Evolutionary conservation across 2,888 invertebrate genomes (phyloP).

Genomic region (Perizoma affinitatum): DNA sequence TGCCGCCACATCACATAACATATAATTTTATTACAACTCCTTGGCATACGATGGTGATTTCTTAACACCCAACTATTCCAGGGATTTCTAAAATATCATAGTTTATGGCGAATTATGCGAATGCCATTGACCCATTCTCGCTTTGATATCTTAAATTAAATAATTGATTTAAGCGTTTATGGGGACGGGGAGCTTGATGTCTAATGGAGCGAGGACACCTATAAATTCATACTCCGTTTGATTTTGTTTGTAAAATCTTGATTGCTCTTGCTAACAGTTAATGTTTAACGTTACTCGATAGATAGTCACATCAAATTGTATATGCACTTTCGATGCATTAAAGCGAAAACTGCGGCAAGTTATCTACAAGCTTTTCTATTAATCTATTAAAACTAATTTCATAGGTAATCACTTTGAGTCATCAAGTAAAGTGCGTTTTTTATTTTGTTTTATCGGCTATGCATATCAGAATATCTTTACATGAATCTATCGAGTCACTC

Average conservation of each 20-base stretch:
- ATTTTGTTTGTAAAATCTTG: conserved; percentile 28
- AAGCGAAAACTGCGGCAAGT: conserved; percentile 31
- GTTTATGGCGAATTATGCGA: conserved; percentile 54
- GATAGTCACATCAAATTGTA: conserved; percentile 18
- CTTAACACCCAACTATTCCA: conserved; percentile 59
- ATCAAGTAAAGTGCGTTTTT: conserved; percentile 5
- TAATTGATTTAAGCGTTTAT: conserved; percentile 41
- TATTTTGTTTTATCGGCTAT: conserved; percentile 5
- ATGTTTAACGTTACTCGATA: conserved; percentile 16
- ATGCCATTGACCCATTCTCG: conserved; percentile 67
- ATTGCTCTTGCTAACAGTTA: conserved; percentile 9
- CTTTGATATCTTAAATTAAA: conserved; percentile 48
- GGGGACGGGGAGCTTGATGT: conserved; percentile 39
- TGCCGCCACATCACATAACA: conserved; percentile 45
- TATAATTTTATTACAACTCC: conserved; percentile 58
- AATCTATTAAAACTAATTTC: conserved; percentile 13
- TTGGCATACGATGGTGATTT: conserved; percentile 61
- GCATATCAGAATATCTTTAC: conserved; percentile 30
- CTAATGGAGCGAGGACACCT: conserved; percentile 45
- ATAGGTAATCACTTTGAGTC: conserved; percentile 3
- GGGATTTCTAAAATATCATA: conserved; percentile 53
- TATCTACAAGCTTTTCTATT: conserved; percentile 25
- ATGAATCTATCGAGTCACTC: conserved; percentile 34
- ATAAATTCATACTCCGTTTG: conserved; percentile 30
- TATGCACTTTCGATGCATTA: conserved; percentile 34